phyloP scores from a whole-genome alignment of 2,797 vertebrate species.

The Uromys caudimaculatus region DNA sequence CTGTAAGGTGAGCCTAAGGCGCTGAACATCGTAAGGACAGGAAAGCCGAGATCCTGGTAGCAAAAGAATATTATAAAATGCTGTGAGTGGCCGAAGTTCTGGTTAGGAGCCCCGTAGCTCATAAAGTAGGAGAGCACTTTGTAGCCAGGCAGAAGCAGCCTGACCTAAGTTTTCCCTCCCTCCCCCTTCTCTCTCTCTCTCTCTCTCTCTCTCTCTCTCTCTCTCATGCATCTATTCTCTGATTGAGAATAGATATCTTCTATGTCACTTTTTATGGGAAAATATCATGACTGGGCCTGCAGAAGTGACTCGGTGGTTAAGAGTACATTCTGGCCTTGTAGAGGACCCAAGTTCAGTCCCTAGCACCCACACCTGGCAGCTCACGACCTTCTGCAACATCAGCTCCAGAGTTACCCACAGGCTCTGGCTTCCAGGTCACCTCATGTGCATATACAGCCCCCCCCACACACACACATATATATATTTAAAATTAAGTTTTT shows the following conservation, averaged over 20 bases:
- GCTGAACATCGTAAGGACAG: constrained; percentile 42
- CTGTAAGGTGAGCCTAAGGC: constrained; percentile 61
- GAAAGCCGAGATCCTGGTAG: constrained; percentile 68
- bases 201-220: background rate
- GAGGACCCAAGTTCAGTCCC: background rate
- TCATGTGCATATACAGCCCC: background rate
- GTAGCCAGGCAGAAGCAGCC: background rate
- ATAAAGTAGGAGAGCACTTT: constrained; percentile 61
- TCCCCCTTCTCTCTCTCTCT: too few species aligned
- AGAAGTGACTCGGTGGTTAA: background rate
- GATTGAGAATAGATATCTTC: constrained; percentile 65
- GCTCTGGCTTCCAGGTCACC: background rate
- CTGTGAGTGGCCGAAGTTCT: constrained; percentile 55
- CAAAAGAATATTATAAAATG: constrained; percentile 56
- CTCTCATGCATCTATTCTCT: background rate
- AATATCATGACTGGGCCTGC: background rate
- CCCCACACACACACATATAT: background rate
- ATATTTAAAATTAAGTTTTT: background rate
- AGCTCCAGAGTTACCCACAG: background rate
- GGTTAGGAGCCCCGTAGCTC: constrained; percentile 51
- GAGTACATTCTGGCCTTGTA: background rate
- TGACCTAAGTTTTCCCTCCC: constrained; percentile 56
- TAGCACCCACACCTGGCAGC: background rate
- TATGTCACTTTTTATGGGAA: background rate
- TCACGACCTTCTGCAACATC: background rate